Evolutionary conservation across 1,140 invertebrate species (phyloP).

Genomic region (Augochlora pura): DNA sequence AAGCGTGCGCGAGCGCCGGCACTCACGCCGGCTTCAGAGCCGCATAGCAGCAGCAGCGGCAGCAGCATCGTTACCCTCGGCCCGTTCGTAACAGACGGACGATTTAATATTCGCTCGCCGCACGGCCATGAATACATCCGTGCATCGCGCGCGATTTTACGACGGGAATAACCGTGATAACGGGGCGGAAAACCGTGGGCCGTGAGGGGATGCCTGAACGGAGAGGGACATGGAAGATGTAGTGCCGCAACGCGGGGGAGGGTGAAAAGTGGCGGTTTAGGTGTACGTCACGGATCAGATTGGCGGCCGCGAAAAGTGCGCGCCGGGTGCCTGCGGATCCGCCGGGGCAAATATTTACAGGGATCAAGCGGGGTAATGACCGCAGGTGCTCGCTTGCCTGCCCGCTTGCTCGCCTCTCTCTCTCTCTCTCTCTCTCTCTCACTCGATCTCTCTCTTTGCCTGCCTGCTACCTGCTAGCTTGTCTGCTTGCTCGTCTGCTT

Average conservation of each 20-base stretch:
- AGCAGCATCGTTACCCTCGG: background rate
- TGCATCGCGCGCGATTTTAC: conserved; percentile 1
- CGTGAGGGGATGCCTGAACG: background rate
- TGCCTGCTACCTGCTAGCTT: no score
- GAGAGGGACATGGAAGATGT: background rate
- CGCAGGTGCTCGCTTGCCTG: background rate
- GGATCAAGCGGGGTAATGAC: conserved; percentile 1
- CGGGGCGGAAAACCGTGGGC: background rate
- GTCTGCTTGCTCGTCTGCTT: no score
- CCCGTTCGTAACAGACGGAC: background rate
- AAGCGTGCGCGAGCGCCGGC: background rate
- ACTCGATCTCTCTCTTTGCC: no score
- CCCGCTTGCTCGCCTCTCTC: no score
- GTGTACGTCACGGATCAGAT: background rate
- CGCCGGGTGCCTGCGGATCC: background rate
- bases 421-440: no score
- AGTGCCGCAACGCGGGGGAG: no score
- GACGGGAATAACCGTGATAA: background rate
- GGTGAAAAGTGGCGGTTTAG: background rate
- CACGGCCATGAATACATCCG: conserved; percentile 5
- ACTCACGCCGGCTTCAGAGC: no score
- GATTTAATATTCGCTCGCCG: conserved; percentile 1
- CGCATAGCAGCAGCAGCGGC: background rate
- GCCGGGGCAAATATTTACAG: conserved; percentile 1
- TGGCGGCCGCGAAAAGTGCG: background rate